A percentile compares a stretch with the other conserved stretches of the same genome.
Evolutionary conservation across 2,113 vertebrate genomes (phyloP).

Genomic region (Chrysemys picta): DNA sequence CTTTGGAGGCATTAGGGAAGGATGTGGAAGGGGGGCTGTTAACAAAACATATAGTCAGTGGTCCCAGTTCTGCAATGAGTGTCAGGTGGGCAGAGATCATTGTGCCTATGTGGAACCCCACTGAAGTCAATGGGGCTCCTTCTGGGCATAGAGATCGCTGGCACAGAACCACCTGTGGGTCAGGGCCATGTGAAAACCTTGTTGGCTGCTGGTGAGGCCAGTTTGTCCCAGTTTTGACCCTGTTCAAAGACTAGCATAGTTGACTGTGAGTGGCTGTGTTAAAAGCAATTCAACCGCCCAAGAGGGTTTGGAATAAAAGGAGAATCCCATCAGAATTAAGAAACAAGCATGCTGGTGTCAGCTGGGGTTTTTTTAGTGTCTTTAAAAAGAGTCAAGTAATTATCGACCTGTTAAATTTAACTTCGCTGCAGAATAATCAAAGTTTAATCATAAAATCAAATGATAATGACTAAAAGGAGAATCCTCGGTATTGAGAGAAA

Average conservation of each 20-base stretch:
- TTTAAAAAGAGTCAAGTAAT: conserved; percentile 12
- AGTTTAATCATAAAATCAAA: conserved; percentile 40
- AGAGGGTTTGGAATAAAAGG: background rate
- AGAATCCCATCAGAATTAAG: conserved; percentile 62
- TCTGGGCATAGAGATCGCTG: background rate
- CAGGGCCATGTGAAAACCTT: conserved; percentile 29
- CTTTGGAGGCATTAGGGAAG: background rate
- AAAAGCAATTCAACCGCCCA: conserved; percentile 63
- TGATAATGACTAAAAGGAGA: conserved; percentile 68
- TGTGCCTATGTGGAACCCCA: background rate
- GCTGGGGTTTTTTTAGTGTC: conserved; percentile 56
- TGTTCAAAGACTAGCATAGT: conserved; percentile 66
- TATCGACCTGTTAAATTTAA: conserved; percentile 63
- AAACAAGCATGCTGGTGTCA: conserved; percentile 66
- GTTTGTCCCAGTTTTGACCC: conserved; percentile 63
- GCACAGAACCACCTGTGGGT: background rate
- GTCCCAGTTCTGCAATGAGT: background rate
- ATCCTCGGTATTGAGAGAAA: conserved; percentile 59
- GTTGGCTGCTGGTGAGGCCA: conserved; percentile 40
- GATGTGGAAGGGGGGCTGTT: background rate
- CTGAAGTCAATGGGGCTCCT: background rate
- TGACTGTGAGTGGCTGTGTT: conserved; percentile 64
- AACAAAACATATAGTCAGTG: conserved; percentile 13
- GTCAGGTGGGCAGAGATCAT: background rate
- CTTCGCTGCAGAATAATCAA: conserved; percentile 17